A percentile compares a stretch with the other conserved stretches of the same genome.
Evolutionary conservation across 2,888 invertebrate species (phyloP).

Genomic region (Cantharis lateralis): DNA sequence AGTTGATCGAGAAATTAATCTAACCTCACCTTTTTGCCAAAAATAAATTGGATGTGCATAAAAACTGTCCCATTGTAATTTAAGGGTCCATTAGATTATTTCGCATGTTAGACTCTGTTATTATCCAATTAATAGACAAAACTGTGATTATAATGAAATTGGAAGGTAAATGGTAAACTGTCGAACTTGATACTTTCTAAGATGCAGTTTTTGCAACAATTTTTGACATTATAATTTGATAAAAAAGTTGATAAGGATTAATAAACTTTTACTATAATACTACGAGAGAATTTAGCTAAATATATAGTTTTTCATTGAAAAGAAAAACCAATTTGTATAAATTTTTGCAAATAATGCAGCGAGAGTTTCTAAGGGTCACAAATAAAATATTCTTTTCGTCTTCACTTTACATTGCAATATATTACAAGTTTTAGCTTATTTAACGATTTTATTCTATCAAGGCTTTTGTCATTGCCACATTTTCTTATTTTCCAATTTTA

Average conservation of each 20-base stretch:
- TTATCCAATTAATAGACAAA: background rate
- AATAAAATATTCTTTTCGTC: constrained; percentile 1
- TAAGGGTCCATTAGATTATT: background rate
- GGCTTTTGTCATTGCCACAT: constrained; percentile 3
- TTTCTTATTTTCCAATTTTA: constrained; percentile 1
- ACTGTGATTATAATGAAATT: background rate
- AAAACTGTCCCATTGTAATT: background rate
- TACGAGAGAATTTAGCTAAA: background rate
- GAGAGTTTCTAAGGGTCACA: background rate
- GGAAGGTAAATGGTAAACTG: background rate
- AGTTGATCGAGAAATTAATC: background rate
- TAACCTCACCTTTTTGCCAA: background rate
- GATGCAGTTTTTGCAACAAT: background rate
- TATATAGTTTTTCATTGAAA: background rate
- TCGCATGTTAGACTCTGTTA: background rate
- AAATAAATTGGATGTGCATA: background rate
- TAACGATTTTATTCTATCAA: constrained; percentile 1
- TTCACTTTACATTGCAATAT: constrained; percentile 1
- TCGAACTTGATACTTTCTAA: background rate
- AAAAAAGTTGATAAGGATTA: background rate
- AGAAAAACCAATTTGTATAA: background rate
- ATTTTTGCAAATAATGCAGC: background rate
- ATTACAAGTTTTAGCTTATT: constrained; percentile 5
- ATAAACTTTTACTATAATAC: background rate
- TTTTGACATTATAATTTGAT: background rate